These are phyloP conservation scores for Channa striata DNA, from an alignment of 2,797 vertebrate species.

Conservation along the genomic window DNA sequence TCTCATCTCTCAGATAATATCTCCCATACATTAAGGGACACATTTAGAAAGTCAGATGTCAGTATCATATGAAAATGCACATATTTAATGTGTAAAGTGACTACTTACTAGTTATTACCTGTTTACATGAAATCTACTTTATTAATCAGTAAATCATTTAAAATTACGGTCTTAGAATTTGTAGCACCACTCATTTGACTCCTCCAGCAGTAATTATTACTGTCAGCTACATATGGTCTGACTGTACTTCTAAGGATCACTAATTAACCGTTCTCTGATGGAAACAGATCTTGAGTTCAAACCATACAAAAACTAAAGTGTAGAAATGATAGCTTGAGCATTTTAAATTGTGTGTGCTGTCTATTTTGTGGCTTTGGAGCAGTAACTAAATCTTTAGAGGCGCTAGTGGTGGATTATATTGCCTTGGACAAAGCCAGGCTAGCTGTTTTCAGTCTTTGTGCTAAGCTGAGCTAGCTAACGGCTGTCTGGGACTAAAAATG, in stretches of 20 bases:
- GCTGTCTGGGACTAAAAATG: background rate
- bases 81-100: no score
- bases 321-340: background rate
- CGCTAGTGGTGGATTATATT: background rate
- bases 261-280: no score
- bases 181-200: constrained; percentile 14
- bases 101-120: background rate
- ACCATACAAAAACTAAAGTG: background rate
- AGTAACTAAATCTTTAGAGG: background rate
- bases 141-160: constrained; percentile 17
- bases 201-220: constrained; percentile 2
- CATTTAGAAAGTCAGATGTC: constrained; percentile 24
- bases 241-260: background rate
- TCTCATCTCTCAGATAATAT: constrained; percentile 21
- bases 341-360: background rate
- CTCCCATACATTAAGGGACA: background rate
- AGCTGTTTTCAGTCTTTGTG: background rate
- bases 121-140: background rate
- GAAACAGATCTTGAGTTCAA: background rate
- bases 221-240: background rate
- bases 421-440: background rate
- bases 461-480: constrained; percentile 5
- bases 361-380: background rate
- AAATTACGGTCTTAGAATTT: background rate
- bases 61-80: no score